A percentile compares a stretch with the other conserved stretches of the same genome.
Conservation (phyloP, 1,140 invertebrate species). For the Sitodiplosis mosellana region DNA sequence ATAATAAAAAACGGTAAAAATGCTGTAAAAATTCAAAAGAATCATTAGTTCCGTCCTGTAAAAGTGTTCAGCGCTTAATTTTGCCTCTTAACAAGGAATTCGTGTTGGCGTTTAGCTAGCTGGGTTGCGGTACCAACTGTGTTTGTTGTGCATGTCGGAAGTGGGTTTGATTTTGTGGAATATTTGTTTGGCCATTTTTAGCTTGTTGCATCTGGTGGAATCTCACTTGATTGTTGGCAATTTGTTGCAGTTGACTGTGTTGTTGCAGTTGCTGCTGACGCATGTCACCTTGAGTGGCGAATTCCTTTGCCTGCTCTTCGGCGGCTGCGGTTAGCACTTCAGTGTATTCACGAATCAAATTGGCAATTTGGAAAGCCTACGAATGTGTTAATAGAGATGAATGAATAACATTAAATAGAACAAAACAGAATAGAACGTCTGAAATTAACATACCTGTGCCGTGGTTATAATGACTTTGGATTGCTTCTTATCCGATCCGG, state of each 20-base stretch:
- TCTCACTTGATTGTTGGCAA: not conserved
- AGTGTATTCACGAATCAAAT: conserved; percentile 81
- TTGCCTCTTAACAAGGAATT: too few species aligned
- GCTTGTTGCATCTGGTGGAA: not conserved
- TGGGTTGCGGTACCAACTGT: conserved; percentile 3
- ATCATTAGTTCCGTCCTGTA: too few species aligned
- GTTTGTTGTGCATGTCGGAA: conserved; percentile 1
- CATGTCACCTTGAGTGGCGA: not conserved
- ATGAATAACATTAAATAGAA: not conserved
- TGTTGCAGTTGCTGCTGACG: not conserved
- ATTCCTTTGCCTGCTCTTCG: not conserved
- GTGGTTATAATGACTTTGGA: conserved; percentile 80
- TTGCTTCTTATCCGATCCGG: conserved; percentile 68
- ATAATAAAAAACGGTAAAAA: too few species aligned
- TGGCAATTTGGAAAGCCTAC: conserved; percentile 83
- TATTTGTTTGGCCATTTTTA: not conserved
- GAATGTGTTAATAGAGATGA: conserved; percentile 10
- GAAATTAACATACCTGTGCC: conserved; percentile 42
- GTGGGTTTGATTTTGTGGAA: conserved; percentile 1
- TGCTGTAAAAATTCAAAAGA: too few species aligned
- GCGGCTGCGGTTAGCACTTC: conserved; percentile 27
- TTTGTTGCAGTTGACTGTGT: conserved; percentile 1
- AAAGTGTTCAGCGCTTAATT: too few species aligned
- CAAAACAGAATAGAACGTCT: conserved; percentile 1
- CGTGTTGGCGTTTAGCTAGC: not conserved